phyloP scores from a whole-genome alignment of 2,113 vertebrate genomes.

The Artemisiospiza belli region DNA sequence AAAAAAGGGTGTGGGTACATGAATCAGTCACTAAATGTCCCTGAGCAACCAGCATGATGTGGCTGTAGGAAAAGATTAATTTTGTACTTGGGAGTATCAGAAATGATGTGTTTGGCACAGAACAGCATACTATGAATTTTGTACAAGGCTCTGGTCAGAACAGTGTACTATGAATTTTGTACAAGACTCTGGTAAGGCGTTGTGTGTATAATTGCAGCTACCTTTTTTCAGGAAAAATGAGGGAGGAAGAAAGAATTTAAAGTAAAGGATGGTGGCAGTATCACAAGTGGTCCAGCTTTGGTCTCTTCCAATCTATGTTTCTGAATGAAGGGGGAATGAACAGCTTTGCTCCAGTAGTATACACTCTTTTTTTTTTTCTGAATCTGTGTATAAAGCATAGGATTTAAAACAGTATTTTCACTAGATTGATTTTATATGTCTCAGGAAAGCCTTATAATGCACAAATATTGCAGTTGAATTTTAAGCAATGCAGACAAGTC shows the following conservation, averaged over 20 bases:
- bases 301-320: neutral
- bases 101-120: neutral
- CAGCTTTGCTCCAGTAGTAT: neutral
- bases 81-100: neutral
- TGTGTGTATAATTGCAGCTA: neutral
- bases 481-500: neutral
- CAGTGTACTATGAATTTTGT: neutral
- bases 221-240: neutral
- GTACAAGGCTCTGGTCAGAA: neutral
- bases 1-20: neutral
- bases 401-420: neutral
- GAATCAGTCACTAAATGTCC: neutral
- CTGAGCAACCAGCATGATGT: neutral
- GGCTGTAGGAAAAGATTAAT: neutral
- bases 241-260: neutral
- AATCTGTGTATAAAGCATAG: neutral
- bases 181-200: neutral
- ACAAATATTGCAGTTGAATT: neutral
- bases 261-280: neutral
- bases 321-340: neutral
- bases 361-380: neutral
- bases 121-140: neutral
- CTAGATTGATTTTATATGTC: neutral
- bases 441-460: neutral
- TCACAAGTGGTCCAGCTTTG: fast-evolving